Evolutionary conservation across 2,797 vertebrate genomes (phyloP).

Genomic region (Acipenser transmontanus): DNA sequence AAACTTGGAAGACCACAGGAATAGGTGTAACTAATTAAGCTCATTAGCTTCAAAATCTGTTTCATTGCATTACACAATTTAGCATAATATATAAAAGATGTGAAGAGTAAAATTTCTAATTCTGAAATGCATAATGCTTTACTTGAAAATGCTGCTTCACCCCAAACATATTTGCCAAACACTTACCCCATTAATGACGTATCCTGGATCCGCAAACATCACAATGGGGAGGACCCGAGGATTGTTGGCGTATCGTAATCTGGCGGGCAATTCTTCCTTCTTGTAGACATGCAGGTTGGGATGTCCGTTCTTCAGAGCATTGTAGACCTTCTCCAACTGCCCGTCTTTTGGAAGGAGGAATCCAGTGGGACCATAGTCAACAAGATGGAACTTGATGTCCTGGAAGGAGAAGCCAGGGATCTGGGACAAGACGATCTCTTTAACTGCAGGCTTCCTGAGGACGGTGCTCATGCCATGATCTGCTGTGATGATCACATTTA

Average conservation of each 20-base stretch:
- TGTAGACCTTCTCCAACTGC: conserved; percentile 68
- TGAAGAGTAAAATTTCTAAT: too few relatives aligned
- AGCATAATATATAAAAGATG: too few relatives aligned
- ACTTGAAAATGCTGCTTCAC: too few relatives aligned
- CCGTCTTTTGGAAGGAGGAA: conserved; percentile 80
- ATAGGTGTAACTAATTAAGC: too few relatives aligned
- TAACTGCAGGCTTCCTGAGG: conserved; percentile 28
- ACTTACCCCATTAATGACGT: conserved; percentile 83
- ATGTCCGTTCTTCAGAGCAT: conserved; percentile 63
- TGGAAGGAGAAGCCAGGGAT: conserved; percentile 67
- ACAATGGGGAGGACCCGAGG: conserved; percentile 72
- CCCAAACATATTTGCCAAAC: too few relatives aligned
- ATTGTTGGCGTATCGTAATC: conserved; percentile 63
- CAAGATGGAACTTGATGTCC: conserved; percentile 73
- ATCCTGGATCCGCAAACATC: conserved; percentile 70
- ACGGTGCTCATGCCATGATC: conserved; percentile 84
- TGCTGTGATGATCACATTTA: conserved; percentile 79
- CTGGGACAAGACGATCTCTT: conserved; percentile 57
- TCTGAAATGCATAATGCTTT: too few relatives aligned
- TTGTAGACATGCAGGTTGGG: conserved; percentile 77
- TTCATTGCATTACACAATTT: too few relatives aligned
- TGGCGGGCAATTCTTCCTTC: conserved; percentile 71
- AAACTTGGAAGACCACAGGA: too few relatives aligned
- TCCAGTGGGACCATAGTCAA: conserved; percentile 79
- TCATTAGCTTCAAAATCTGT: too few relatives aligned